Evolutionary conservation across 2,888 invertebrate genomes (phyloP), one percentile per base, ranked within the genome.

Genomic region (Lymantria monacha): DNA sequence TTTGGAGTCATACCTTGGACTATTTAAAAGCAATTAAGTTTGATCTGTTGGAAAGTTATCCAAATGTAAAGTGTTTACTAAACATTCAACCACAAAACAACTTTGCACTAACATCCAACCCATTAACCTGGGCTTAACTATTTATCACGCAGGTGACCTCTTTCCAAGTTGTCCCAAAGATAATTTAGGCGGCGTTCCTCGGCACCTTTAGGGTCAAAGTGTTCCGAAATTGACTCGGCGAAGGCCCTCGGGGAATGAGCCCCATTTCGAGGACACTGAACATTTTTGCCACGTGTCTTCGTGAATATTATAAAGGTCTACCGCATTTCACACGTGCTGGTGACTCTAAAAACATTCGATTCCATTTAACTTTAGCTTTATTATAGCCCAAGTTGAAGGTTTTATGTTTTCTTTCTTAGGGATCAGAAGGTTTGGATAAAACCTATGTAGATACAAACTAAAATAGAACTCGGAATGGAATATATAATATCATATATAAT

Each of bases 51-150:
- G 51, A 51, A 54, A 52, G 55, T 58, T 58, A 46, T 55, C 46
- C 43, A 46, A 54, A 61, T 62, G 59, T 59, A 59, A 70, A 69
- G 56, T 64, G 71, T 66, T 70, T 60, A 57, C 62, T 64, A 62
- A 66, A 66, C 57, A 67, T 57, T 36, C 30, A 44, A 42, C 64
- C 64, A 56, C 64, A 61, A 55, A 63, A 67, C 61, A 69, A 73
- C 66, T 72, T 71, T 62, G 69, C 66, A 66, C 62, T 66, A 69
- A 66, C 71, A 49, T 62, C 60, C 60, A 69, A 69, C 67, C 76
- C 76, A 81, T 85, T 85, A 83, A 79, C 73, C 70, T 67, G 69
- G 70, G 73, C 72, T 82, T 74, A 77, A 79, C 76, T 80, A 83
- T 85, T 83, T 74, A 79, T 76, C 74, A 76, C 72, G 65, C 67